Conservation (phyloP, 2,888 invertebrate species). For the Chalcosyrphus nemorum region DNA sequence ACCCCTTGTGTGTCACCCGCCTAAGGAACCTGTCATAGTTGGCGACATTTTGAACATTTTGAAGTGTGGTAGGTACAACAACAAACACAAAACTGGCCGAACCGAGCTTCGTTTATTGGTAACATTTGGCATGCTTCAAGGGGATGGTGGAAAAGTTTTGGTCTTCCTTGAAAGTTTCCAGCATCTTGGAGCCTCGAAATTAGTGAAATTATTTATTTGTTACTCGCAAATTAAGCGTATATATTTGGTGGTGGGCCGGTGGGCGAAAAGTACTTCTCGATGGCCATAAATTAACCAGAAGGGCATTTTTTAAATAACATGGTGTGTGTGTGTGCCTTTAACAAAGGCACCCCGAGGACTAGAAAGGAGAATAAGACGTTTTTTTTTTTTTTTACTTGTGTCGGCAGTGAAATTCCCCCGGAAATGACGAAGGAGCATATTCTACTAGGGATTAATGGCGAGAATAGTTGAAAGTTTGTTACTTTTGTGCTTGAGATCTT, state of each 20-base stretch:
- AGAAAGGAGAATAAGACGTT: conserved; percentile 16
- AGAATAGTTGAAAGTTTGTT: conserved; percentile 64
- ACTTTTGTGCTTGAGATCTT: conserved; percentile 42
- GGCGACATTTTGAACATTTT: conserved; percentile 68
- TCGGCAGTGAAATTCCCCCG: conserved; percentile 24
- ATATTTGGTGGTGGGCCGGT: conserved; percentile 40
- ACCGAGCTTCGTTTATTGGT: conserved; percentile 55
- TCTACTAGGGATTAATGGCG: conserved; percentile 50
- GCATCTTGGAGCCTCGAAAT: conserved; percentile 47
- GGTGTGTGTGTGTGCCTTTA: background rate
- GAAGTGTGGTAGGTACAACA: no score
- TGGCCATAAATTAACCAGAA: conserved; percentile 64
- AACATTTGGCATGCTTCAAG: conserved; percentile 59
- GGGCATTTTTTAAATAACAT: conserved; percentile 35
- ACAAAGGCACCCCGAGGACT: conserved; percentile 10
- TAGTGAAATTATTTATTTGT: conserved; percentile 69
- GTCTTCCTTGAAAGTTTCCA: conserved; percentile 47
- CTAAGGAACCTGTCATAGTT: conserved; percentile 61
- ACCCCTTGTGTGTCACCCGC: background rate
- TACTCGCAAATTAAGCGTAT: conserved; percentile 67
- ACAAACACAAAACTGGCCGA: conserved; percentile 39
- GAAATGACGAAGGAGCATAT: conserved; percentile 48
- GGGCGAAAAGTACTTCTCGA: conserved; percentile 54
- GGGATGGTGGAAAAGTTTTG: conserved; percentile 32
- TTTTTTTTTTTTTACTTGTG: no score